Percentiles rank a stretch among this genome's conserved stretches.
Evolutionary conservation across 2,113 vertebrate species (phyloP).

Genomic region (Opisthocomus hoazin): DNA sequence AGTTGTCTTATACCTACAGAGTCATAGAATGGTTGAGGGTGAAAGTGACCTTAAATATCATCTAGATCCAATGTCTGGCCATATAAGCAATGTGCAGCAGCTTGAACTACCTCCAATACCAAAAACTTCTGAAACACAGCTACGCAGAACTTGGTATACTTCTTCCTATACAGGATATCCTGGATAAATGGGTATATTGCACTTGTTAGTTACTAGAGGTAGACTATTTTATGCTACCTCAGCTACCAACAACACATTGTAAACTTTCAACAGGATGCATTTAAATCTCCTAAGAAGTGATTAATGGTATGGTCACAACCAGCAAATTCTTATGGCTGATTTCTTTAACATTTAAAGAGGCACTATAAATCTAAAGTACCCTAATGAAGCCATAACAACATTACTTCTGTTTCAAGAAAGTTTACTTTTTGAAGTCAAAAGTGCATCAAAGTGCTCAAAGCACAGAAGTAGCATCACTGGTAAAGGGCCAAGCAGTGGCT

Average conservation of each 20-base stretch:
- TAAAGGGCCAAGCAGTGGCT: not conserved
- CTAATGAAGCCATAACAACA: not conserved
- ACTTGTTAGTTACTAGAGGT: not conserved
- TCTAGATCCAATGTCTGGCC: not conserved
- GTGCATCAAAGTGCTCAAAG: not conserved
- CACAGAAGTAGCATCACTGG: not conserved
- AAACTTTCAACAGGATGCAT: not conserved
- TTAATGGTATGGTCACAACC: not conserved
- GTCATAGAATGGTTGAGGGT: not conserved
- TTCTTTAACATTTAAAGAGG: not conserved
- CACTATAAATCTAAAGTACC: not conserved
- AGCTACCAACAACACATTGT: not conserved
- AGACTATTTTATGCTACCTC: not conserved
- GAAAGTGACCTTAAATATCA: not conserved
- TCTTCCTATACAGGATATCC: not conserved
- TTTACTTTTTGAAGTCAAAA: not conserved
- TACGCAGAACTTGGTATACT: not conserved
- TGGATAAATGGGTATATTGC: not conserved
- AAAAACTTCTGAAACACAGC: not conserved
- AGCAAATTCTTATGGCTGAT: not conserved
- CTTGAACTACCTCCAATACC: not conserved
- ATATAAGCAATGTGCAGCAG: not conserved
- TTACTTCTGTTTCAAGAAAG: not conserved
- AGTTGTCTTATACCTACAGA: rapidly evolving
- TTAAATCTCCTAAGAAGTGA: not conserved